Evolutionary conservation across 2,113 vertebrate species (phyloP), one percentile per base, ranked within the genome.

Genomic region (Pongo abelii): DNA sequence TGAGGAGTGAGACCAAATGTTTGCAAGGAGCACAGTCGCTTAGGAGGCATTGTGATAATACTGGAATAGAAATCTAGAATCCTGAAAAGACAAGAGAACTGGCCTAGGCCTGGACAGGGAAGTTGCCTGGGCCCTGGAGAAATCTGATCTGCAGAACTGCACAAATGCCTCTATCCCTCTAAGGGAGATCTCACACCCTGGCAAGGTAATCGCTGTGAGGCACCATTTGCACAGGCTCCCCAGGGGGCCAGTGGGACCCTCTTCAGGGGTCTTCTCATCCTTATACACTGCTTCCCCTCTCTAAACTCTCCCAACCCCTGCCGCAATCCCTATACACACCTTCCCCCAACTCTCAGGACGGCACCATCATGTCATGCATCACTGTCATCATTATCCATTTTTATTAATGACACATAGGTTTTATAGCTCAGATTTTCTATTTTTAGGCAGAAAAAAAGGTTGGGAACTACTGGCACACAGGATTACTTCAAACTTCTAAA

Each of bases 311-410:
- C 20, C 2, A 18, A 12, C 3, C 20, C 50, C 9, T 38, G 30
- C 18, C 8, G 20, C 3, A 2, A 13, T 4, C 40, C 22, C 67
- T 27, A 12, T 0, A 2, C 6, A 55, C 8, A 9, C 32, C 22
- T 74, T 10, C 16, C 6, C 1, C 0, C 18, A 11, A 14, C 14
- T 30, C 18, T 6, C 1, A 14, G 10, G 11, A 79, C 10, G 17
- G 0, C 35, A 84, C 17, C 17, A 3, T 32, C 17, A 8, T 2
- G 3, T 14, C 9, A 13, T 0, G 1, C 16, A 11, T 4, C 4
- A 7, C 10, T n/a, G 46, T 55, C 23, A 9, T 3, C 30, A 27
- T 14, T 35, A 8, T 12, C 13, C 4, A 79, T 2, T 83, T 88
- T 75, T 59, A 91, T 70, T 85, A 84, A 69, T 40, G 50, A 67